These are phyloP conservation scores for Gambusia yucatana DNA, from an alignment of 2,797 vertebrate species.

Conservation along the genomic window DNA sequence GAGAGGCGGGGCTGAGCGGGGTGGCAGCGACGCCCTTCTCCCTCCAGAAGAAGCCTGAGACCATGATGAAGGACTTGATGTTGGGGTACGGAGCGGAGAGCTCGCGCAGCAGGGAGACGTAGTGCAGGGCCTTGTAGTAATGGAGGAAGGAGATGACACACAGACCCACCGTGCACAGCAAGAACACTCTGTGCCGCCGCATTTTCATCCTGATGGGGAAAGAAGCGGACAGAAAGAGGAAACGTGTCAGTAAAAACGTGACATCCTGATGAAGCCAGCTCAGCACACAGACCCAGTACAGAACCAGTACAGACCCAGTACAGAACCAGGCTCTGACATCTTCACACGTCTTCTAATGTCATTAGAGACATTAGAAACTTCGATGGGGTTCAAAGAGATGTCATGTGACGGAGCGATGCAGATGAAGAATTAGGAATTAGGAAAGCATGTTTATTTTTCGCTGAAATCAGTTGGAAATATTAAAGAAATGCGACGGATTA, in stretches of 20 bases:
- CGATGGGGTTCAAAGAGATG: not conserved
- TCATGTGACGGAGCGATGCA: not conserved
- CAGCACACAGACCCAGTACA: conserved; percentile 6
- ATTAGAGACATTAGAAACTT: too few relatives aligned
- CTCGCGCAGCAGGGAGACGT: conserved; percentile 95
- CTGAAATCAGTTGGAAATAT: not conserved
- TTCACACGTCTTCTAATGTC: not conserved
- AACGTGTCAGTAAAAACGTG: not conserved
- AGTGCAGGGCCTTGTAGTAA: conserved; percentile 98
- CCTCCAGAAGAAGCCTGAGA: conserved; percentile 91
- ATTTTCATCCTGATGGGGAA: conserved; percentile 92
- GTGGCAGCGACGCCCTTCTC: conserved; percentile 81
- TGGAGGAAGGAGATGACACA: conserved; percentile 99
- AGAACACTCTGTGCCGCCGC: conserved; percentile 97
- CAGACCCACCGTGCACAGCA: conserved; percentile 98
- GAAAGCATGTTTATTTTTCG: not conserved
- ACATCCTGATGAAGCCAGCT: conserved; percentile 14
- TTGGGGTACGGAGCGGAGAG: conserved; percentile 96
- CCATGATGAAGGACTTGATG: conserved; percentile 94
- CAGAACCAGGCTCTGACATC: not conserved
- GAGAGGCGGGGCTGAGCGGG: conserved; percentile 86
- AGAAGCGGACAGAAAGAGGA: not conserved
- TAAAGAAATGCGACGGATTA: not conserved
- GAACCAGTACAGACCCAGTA: not conserved
- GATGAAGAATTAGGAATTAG: not conserved